Conservation (phyloP, 2,888 invertebrate genomes). For the Lymantria monacha region DNA sequence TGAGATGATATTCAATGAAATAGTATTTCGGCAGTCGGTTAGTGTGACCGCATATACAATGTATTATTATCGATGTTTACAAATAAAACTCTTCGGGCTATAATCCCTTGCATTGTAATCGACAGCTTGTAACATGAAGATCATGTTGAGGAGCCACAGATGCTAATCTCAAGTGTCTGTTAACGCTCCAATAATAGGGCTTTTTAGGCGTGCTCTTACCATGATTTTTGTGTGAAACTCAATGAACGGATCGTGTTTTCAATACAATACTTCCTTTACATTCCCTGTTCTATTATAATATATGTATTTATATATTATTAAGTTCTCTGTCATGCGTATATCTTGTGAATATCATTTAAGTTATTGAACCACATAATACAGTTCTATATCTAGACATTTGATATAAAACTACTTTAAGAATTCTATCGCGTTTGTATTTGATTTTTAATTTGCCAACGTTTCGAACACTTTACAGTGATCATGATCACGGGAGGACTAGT, state of each 20-base stretch:
- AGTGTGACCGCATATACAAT: conserved; percentile 64
- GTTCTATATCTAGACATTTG: no score
- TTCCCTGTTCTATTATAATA: conserved; percentile 24
- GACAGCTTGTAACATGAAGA: conserved; percentile 63
- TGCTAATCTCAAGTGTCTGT: conserved; percentile 83
- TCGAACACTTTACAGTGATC: no score
- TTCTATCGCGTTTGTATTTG: no score
- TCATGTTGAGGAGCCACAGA: conserved; percentile 71
- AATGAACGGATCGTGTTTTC: conserved; percentile 60
- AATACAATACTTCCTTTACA: conserved; percentile 67
- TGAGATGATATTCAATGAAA: conserved; percentile 69
- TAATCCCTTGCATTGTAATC: conserved; percentile 71
- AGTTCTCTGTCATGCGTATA: conserved; percentile 23
- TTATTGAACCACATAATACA: conserved; percentile 7
- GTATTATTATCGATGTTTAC: conserved; percentile 75
- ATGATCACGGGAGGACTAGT: no score
- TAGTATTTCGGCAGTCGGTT: conserved; percentile 47
- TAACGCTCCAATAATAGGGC: conserved; percentile 75
- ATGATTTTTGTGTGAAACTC: conserved; percentile 57
- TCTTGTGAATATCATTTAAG: conserved; percentile 11
- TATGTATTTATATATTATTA: conserved; percentile 29
- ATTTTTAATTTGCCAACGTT: no score
- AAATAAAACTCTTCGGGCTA: conserved; percentile 77
- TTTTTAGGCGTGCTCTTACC: conserved; percentile 66
- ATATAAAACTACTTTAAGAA: no score